Evolutionary conservation across 2,888 invertebrate species (phyloP).

Genomic region (Meliscaeva auricollis): DNA sequence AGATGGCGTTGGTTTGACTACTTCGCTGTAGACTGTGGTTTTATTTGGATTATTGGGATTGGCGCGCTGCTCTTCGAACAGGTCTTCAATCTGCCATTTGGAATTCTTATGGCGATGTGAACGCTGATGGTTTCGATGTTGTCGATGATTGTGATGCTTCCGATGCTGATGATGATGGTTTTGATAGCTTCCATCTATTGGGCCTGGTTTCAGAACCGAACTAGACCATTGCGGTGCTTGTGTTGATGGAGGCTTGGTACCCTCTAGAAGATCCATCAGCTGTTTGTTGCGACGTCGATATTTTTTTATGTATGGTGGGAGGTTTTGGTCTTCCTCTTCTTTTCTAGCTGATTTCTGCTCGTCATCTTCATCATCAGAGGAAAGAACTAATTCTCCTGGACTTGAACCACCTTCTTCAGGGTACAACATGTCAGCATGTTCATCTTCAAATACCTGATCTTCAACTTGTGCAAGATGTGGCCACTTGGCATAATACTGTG

Average conservation of each 20-base stretch:
- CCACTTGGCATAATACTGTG: constrained; percentile 83
- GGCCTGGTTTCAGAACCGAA: constrained; percentile 79
- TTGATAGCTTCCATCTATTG: constrained; percentile 76
- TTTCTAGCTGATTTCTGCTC: constrained; percentile 79
- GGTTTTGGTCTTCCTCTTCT: constrained; percentile 80
- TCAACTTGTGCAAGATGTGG: constrained; percentile 82
- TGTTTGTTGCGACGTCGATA: constrained; percentile 83
- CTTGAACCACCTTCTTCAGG: constrained; percentile 49
- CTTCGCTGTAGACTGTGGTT: constrained; percentile 54
- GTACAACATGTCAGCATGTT: constrained; percentile 55
- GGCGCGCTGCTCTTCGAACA: constrained; percentile 80
- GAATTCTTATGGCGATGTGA: constrained; percentile 76
- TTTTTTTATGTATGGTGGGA: constrained; percentile 83
- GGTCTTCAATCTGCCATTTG: constrained; percentile 79
- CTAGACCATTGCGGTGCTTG: constrained; percentile 77
- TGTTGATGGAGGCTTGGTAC: constrained; percentile 81
- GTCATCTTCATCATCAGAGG: constrained; percentile 79
- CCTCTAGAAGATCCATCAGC: constrained; percentile 82
- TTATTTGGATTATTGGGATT: constrained; percentile 73
- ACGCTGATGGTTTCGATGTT: constrained; percentile 57
- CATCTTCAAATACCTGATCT: constrained; percentile 79
- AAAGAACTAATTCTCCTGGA: constrained; percentile 71
- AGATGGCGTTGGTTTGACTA: constrained; percentile 47
- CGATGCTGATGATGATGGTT: constrained; percentile 50
- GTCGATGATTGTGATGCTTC: constrained; percentile 62